A percentile compares a stretch with the other conserved stretches of the same genome.
phyloP scores from a whole-genome alignment of 1,140 invertebrate species.

The Acromyrmex echinatior region DNA sequence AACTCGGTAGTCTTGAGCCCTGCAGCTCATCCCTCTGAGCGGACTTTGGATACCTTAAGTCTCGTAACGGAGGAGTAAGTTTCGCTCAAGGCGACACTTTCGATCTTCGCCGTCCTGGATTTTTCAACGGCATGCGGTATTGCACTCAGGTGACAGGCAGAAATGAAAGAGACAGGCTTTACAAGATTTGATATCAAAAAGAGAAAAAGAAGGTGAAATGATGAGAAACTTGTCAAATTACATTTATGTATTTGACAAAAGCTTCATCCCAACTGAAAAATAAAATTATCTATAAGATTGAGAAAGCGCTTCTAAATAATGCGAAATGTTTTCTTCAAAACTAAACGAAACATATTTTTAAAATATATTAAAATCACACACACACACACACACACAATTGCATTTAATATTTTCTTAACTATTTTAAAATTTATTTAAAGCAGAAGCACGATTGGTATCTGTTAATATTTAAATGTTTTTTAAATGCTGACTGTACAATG shows the following conservation, averaged over 20 bases:
- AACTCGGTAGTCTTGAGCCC: slow-evolving; percentile 67
- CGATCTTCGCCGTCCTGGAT: slow-evolving; percentile 53
- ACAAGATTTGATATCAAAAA: slow-evolving; percentile 14
- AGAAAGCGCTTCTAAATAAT: background rate
- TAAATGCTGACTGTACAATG: background rate
- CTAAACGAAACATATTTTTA: background rate
- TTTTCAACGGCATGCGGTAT: slow-evolving; percentile 59
- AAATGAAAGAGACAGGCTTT: slow-evolving; percentile 48
- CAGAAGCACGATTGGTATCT: background rate
- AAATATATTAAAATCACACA: background rate
- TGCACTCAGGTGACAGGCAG: slow-evolving; percentile 23
- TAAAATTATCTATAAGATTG: slow-evolving; percentile 12
- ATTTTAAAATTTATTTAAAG: slow-evolving; percentile 5
- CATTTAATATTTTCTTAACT: background rate
- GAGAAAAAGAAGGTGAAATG: background rate
- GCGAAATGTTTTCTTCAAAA: background rate
- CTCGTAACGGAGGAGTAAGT: slow-evolving; percentile 43
- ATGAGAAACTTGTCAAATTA: slow-evolving; percentile 31
- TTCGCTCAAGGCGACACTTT: slow-evolving; percentile 60
- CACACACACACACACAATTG: no score
- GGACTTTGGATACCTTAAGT: slow-evolving; percentile 35
- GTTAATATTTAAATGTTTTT: background rate
- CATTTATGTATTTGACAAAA: slow-evolving; percentile 6
- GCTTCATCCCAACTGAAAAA: background rate
- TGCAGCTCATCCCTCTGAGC: slow-evolving; percentile 37